Evolutionary conservation across 2,888 invertebrate genomes (phyloP), one percentile per base, ranked within the genome.

Genomic region (Rhagophthalmus giganteus): DNA sequence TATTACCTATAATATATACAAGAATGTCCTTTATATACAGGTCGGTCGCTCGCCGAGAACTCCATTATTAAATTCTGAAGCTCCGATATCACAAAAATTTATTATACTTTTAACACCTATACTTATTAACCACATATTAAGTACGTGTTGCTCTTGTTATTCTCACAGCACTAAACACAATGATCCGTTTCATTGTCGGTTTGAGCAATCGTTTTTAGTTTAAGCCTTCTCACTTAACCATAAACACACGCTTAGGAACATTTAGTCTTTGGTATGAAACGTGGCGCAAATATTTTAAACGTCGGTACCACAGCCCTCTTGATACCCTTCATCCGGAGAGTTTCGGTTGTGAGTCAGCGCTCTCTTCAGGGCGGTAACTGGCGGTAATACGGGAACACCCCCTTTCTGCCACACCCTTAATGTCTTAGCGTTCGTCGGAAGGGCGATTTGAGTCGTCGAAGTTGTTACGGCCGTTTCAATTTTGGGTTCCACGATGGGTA

Each of bases 231-330:
- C 47, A 14, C 25, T 26, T 41, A 15, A 33, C 35, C 41, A 13
- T 26, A 37, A 40, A 34, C 34, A 42, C 51, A 42, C 55, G 35
- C 35, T 45, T 57, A 59, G 59, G 59, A 59, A 59, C 59, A 46
- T 54, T 38, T 34, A 59, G 58, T 60, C 61, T 61, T 61, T 61
- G 61, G 61, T 61, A 60, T 61, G 45, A 34, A 42, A 49, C 49
- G 30, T 38, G 34, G 20, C 11, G 28, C 35, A 46, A 45, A 45
- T 20, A 24, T 26, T 37, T 80, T 88, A 92, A 74, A 93, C 93
- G 76, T 93, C 92, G 61, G 93, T 93, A 62, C 92, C 92, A 76
- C 91, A 90, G 67, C 93, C 93, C 77, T 93, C 93, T 74, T 92
- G 92, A 74, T 92, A 93, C 55, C 91, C 90, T 75, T 94, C 93